Percentiles rank a stretch among this genome's conserved stretches.
Conservation (phyloP, 53 echinoderm and acorn worm species). For the Antedon mediterranea region DNA sequence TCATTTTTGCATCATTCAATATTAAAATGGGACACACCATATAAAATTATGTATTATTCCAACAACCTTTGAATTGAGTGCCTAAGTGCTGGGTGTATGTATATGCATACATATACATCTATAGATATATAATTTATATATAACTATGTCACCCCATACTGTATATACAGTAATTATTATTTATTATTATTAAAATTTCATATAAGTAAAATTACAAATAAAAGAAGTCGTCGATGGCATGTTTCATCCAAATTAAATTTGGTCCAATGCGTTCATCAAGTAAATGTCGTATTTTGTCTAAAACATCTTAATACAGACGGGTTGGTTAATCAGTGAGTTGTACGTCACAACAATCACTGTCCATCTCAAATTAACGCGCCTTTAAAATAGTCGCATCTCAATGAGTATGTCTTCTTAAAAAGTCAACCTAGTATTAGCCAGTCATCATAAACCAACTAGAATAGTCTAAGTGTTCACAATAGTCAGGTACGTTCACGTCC, state of each 20-base stretch:
- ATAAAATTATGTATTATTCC: background rate
- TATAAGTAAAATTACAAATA: background rate
- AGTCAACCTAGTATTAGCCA: background rate
- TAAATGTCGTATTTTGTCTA: background rate
- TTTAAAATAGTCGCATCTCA: background rate
- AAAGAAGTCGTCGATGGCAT: background rate
- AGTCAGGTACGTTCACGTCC: conserved; percentile 1
- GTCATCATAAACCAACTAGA: background rate
- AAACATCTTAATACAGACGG: background rate
- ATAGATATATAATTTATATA: conserved; percentile 6
- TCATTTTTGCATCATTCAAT: background rate
- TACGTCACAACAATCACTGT: background rate
- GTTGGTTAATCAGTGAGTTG: background rate
- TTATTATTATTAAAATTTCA: background rate
- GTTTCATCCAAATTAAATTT: background rate
- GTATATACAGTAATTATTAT: background rate
- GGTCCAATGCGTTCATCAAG: background rate
- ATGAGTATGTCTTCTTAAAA: background rate
- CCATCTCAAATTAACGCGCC: background rate
- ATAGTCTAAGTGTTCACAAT: background rate
- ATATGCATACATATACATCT: background rate
- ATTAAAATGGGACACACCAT: background rate
- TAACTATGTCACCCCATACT: background rate
- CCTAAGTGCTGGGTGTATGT: background rate
- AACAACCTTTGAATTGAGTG: background rate